phyloP scores from a whole-genome alignment of 1,140 invertebrate genomes.

The Philotrypesis tridentata region DNA sequence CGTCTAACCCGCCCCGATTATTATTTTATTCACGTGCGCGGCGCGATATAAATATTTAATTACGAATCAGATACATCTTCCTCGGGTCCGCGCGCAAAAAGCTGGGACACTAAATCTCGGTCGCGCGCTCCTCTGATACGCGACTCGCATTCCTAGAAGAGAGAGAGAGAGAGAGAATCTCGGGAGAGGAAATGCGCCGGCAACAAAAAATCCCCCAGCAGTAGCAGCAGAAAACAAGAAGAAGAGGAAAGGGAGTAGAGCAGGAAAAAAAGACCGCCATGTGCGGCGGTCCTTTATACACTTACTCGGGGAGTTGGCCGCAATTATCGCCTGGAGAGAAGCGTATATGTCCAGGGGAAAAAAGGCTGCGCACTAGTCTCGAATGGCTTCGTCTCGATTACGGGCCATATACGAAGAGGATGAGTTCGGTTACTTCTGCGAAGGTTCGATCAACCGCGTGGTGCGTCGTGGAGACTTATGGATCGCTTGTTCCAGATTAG shows the following conservation, averaged over 20 bases:
- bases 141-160: not conserved
- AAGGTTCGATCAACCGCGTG: not conserved
- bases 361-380: not conserved
- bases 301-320: constrained; percentile 26
- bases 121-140: too few relatives aligned
- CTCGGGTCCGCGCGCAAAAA: too few relatives aligned
- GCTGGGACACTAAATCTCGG: not conserved
- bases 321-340: constrained; percentile 51
- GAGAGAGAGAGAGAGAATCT: not conserved
- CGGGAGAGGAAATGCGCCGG: not conserved
- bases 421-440: not conserved
- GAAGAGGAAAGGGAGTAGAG: too few relatives aligned
- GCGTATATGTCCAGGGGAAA: not conserved
- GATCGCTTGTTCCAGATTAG: not conserved
- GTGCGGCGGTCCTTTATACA: constrained; percentile 4
- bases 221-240: not conserved
- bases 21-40: not conserved
- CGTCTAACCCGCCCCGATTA: too few relatives aligned
- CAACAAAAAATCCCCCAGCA: not conserved
- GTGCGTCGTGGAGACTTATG: not conserved
- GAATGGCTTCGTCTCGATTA: not conserved
- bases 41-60: not conserved
- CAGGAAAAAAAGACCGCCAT: too few relatives aligned
- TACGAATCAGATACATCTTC: not conserved
- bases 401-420: not conserved